Evolutionary conservation across 2,113 vertebrate genomes (phyloP), one percentile per base, ranked within the genome.

Genomic region (Geothlypis trichas): DNA sequence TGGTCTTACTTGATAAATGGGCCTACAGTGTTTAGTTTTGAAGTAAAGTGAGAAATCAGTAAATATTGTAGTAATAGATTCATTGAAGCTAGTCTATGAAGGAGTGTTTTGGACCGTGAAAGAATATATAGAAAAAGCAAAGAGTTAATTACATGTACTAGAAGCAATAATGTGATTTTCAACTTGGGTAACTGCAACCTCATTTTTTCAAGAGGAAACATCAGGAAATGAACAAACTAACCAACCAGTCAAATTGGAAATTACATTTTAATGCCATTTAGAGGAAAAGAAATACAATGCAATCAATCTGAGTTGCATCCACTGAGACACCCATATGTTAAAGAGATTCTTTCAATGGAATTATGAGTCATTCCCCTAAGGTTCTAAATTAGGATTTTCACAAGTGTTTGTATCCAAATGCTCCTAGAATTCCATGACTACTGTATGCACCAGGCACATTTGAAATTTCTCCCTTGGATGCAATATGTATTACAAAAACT

Each of bases 161-260:
- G 63, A 71, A 93, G 46, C 28, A 87, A 76, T 79, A 95, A 87
- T 19, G 37, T 75, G 67, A 95, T 95, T 95, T 95, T 95, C 89
- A 74, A 62, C 67, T 91, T 77, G 47, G 71, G 41, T 85, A 80
- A 77, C 82, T 81, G 52, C 75, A 69, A 84, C 69, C 62, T 89
- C 22, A 3, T 94, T 91, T 62, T 79, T 90, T 88, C 61, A 67
- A 61, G 65, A 67, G 26, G 51, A 93, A 88, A 93, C 42, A 80
- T 80, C 78, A 79, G 76, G 68, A 95, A 90, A 91, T 37, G 90
- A 91, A 75, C 27, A 69, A 93, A 69, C 63, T 71, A 96, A 89
- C 81, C 82, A 94, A 67, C 62, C 78, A 80, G 77, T 44, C 42
- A 87, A 92, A 94, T 13, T 79, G 68, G 62, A 95, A 96, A 96